A percentile compares a stretch with the other conserved stretches of the same genome.
These are phyloP conservation scores for Pteromalus puparum DNA, from an alignment of 1,140 invertebrate species.

Conservation along the genomic window DNA sequence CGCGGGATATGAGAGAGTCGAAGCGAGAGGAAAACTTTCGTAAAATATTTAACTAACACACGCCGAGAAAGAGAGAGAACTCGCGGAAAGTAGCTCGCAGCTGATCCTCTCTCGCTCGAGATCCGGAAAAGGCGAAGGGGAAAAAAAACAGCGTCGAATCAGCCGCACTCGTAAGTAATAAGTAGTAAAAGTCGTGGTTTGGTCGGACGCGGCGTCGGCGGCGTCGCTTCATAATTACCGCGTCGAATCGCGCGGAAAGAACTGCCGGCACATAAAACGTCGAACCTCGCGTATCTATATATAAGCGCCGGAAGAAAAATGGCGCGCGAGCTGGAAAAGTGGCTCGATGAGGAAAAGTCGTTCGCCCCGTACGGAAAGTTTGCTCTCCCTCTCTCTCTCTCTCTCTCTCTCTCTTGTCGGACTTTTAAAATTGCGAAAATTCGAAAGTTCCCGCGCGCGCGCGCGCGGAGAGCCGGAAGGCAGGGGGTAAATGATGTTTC, in stretches of 20 bases:
- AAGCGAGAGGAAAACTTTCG: neutral
- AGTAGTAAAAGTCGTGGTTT: constrained; percentile 35
- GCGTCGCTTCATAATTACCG: constrained; percentile 29
- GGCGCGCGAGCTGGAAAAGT: constrained; percentile 8
- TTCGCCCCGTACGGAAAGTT: constrained; percentile 13
- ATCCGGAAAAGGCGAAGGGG: neutral
- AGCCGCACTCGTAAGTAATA: constrained; percentile 8
- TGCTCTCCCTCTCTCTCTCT: neutral
- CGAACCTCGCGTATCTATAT: neutral
- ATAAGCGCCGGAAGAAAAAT: neutral
- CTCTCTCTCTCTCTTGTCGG: neutral
- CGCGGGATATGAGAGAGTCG: too few species aligned
- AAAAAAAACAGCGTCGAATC: constrained; percentile 12
- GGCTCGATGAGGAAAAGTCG: constrained; percentile 35
- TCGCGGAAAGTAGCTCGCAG: neutral
- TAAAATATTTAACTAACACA: neutral
- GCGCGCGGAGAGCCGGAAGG: too few species aligned
- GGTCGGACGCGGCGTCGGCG: neutral
- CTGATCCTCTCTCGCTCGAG: neutral
- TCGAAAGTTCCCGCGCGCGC: constrained; percentile 28
- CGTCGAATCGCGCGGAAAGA: constrained; percentile 3
- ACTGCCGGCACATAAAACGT: neutral
- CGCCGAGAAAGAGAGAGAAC: neutral
- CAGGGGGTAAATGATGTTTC: constrained; percentile 24
- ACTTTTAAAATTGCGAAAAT: constrained; percentile 50